These are phyloP conservation scores for Ceyx erithaca DNA, from an alignment of 2,797 vertebrate species.

Conservation along the genomic window DNA sequence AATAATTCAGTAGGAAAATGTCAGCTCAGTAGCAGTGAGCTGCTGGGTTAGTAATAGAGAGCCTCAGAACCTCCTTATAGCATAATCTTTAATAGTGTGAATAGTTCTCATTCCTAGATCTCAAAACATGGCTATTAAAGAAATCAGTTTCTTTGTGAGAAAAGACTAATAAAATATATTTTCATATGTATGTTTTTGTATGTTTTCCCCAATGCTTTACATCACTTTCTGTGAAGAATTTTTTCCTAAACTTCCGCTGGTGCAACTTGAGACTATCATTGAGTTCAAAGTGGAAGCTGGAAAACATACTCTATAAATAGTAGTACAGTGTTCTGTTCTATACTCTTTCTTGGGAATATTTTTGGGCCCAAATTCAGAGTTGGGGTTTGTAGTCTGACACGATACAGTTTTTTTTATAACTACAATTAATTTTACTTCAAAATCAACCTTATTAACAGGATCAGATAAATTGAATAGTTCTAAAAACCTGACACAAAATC, in stretches of 20 bases:
- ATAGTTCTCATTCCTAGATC: neutral
- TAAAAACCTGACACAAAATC: neutral
- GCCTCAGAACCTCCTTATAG: neutral
- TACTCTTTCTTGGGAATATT: neutral
- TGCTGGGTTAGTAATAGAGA: neutral
- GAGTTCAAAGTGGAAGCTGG: neutral
- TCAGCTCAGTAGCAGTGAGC: neutral
- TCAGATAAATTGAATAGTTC: neutral
- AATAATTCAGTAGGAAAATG: neutral
- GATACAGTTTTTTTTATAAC: neutral
- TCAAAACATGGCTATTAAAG: neutral
- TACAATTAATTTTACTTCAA: neutral
- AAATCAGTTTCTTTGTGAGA: neutral
- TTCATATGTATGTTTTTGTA: neutral
- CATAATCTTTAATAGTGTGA: neutral
- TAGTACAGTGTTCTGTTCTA: neutral
- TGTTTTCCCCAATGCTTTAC: too few species aligned
- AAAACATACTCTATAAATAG: neutral
- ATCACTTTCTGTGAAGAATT: too few species aligned
- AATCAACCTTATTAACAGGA: neutral
- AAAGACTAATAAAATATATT: neutral
- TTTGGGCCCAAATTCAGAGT: neutral
- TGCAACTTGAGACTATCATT: neutral
- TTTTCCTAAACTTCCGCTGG: too few species aligned
- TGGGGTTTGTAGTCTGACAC: neutral